These are phyloP conservation scores for Osmerus eperlanus DNA, from an alignment of 2,113 vertebrate genomes.

Conservation along the genomic window DNA sequence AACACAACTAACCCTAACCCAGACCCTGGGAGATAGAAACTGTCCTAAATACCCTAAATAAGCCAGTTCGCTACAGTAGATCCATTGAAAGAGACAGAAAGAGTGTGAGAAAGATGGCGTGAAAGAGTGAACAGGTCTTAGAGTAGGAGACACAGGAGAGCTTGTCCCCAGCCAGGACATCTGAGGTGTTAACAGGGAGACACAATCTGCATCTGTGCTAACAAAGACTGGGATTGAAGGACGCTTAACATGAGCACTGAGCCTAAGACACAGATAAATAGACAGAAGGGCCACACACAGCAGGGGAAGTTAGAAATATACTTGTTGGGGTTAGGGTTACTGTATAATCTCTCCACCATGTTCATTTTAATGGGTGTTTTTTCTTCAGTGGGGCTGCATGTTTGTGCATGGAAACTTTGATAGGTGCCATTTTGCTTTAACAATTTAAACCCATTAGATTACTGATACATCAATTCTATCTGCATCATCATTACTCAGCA, in stretches of 20 bases:
- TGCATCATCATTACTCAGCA: conserved; percentile 52
- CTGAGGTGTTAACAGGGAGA: background rate
- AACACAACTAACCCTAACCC: background rate
- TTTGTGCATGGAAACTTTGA: background rate
- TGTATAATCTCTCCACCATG: background rate
- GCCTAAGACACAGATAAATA: background rate
- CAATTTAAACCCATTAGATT: conserved; percentile 34
- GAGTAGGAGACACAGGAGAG: conserved; percentile 1
- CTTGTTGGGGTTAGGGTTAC: no score
- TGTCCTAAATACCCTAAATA: no score
- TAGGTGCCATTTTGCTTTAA: conserved; percentile 5
- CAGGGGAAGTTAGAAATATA: background rate
- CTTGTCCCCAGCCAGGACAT: conserved; percentile 1
- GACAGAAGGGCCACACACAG: background rate
- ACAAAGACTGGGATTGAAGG: conserved; percentile 4
- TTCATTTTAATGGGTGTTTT: background rate
- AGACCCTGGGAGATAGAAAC: background rate
- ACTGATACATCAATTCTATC: conserved; percentile 55
- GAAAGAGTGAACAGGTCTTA: conserved; percentile 22
- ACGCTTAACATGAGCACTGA: background rate
- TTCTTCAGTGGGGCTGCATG: no score
- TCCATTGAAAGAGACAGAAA: background rate
- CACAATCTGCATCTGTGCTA: conserved; percentile 1
- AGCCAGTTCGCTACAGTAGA: no score
- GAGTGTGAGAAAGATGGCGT: conserved; percentile 3